These are phyloP conservation scores for Luehdorfia chinensis DNA, from an alignment of 1,140 invertebrate species.

Conservation along the genomic window DNA sequence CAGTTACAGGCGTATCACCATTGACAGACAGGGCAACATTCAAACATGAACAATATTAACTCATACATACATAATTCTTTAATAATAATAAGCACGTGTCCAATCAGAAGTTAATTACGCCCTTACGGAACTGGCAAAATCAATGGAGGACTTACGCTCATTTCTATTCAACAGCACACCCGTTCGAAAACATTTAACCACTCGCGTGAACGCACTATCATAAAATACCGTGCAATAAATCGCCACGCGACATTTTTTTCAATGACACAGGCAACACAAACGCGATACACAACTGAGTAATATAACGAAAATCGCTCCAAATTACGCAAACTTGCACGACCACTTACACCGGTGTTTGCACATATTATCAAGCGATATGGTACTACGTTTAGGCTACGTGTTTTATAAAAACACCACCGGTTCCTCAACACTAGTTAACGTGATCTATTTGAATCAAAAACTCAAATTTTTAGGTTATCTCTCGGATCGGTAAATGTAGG, in stretches of 20 bases:
- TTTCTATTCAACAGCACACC: constrained; percentile 26
- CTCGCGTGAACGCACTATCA: constrained; percentile 33
- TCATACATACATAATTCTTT: no score
- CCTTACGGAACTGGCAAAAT: constrained; percentile 13
- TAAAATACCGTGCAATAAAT: constrained; percentile 32
- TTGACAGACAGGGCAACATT: no score
- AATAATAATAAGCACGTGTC: background rate
- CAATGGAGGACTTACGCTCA: constrained; percentile 43
- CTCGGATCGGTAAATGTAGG: constrained; percentile 62
- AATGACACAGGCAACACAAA: constrained; percentile 3
- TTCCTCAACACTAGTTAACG: constrained; percentile 6
- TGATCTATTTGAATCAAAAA: constrained; percentile 41
- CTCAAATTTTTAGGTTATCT: constrained; percentile 69
- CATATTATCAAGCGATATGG: no score
- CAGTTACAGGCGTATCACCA: no score
- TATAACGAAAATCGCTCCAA: constrained; percentile 7
- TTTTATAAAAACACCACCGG: background rate
- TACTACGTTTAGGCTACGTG: no score
- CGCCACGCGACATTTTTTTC: constrained; percentile 27
- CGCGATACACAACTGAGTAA: background rate
- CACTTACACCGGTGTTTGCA: no score
- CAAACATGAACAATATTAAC: no score
- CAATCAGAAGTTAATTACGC: background rate
- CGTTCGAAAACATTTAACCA: constrained; percentile 22
- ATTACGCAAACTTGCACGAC: constrained; percentile 1